Evolutionary conservation across 1,140 invertebrate genomes (phyloP).

Genomic region (Drosophila arawakana): DNA sequence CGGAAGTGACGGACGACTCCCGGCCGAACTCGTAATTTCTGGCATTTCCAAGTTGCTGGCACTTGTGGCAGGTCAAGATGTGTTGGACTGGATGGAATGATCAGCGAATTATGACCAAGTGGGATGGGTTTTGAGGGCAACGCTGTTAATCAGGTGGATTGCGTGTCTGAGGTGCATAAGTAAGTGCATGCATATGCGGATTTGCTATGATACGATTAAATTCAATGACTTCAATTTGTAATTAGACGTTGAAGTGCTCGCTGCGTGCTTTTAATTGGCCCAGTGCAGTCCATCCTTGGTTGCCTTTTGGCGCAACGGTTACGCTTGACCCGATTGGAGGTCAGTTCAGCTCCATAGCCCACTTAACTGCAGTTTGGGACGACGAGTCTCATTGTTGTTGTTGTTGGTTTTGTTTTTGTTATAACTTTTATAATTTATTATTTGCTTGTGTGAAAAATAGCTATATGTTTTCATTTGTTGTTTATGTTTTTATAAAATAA

Average conservation of each 20-base stretch:
- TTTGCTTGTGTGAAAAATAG: conserved; percentile 77
- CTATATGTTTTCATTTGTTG: conserved; percentile 49
- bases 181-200: conserved; percentile 65
- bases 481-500: conserved; percentile 50
- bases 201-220: conserved; percentile 70
- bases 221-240: conserved; percentile 83
- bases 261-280: conserved; percentile 83
- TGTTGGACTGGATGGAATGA: conserved; percentile 10
- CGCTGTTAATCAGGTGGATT: conserved; percentile 50
- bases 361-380: conserved; percentile 13
- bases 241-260: conserved; percentile 76
- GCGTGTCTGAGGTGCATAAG: conserved; percentile 75
- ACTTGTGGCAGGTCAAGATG: conserved; percentile 12
- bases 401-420: conserved; percentile 37
- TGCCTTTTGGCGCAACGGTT: conserved; percentile 83
- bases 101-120: conserved; percentile 73
- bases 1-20: not conserved
- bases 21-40: no score
- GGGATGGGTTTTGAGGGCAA: conserved; percentile 40
- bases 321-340: conserved; percentile 76
- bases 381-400: not conserved
- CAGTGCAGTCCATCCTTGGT: conserved; percentile 75
- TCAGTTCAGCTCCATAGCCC: conserved; percentile 59
- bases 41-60: not conserved
- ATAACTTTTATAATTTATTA: conserved; percentile 73